A percentile compares a stretch with the other conserved stretches of the same genome.
These are phyloP conservation scores for Theristicus caerulescens DNA, from an alignment of 2,113 vertebrate genomes.

Conservation along the genomic window DNA sequence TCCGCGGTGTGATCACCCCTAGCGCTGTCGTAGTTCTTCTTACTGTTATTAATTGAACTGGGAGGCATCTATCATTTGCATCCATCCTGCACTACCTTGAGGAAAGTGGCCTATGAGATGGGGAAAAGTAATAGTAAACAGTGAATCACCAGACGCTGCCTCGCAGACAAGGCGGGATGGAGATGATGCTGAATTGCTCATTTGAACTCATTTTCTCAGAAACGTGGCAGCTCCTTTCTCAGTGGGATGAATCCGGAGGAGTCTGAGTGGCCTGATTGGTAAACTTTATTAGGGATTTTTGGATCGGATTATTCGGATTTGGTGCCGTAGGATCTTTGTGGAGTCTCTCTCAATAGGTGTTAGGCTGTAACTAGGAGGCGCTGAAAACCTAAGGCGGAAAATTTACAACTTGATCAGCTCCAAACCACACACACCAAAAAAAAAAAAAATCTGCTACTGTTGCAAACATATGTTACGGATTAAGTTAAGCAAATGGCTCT, in stretches of 20 bases:
- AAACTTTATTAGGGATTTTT: conserved; percentile 31
- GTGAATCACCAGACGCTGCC: not conserved
- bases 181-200: not conserved
- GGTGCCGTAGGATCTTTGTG: not conserved
- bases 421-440: conserved; percentile 11
- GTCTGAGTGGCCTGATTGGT: not conserved
- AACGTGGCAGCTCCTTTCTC: not conserved
- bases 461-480: conserved; percentile 74
- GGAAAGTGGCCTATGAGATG: not conserved
- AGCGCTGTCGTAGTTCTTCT: not conserved
- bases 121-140: not conserved
- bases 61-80: not conserved
- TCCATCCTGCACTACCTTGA: not conserved
- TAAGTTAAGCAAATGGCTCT: conserved; percentile 72
- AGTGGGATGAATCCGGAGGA: not conserved
- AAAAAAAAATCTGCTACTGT: conserved; percentile 59
- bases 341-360: conserved; percentile 57
- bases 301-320: not conserved
- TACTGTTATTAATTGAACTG: not conserved
- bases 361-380: conserved; percentile 75
- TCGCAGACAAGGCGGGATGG: not conserved
- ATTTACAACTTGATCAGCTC: conserved; percentile 74
- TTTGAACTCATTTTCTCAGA: not conserved
- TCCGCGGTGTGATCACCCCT: not conserved
- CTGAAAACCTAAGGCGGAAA: conserved; percentile 74